Conservation (phyloP, 2,797 vertebrate species). For the Novumbra hubbsi region DNA sequence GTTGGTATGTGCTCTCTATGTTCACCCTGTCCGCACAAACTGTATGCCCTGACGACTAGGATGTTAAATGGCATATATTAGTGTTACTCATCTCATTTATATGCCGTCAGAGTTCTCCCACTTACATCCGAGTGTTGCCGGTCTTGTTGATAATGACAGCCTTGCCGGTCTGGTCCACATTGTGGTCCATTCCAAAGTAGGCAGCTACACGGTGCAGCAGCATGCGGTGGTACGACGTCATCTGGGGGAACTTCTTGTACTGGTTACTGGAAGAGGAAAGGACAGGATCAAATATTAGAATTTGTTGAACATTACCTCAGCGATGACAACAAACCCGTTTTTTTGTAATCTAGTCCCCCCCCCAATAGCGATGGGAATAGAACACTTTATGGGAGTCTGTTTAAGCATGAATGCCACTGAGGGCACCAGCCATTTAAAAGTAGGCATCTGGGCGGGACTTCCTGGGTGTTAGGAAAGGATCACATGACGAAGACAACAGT, state of each 20-base stretch:
- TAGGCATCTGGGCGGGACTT: too few relatives aligned
- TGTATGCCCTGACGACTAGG: too few relatives aligned
- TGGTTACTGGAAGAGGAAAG: slow-evolving; percentile 81
- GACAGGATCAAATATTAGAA: neutral
- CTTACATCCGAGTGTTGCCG: slow-evolving; percentile 95
- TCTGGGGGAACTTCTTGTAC: slow-evolving; percentile 99
- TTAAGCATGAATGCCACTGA: too few relatives aligned
- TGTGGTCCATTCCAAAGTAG: slow-evolving; percentile 99
- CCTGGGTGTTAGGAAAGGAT: too few relatives aligned
- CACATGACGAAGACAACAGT: too few relatives aligned
- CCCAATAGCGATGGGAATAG: too few relatives aligned
- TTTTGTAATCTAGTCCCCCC: neutral
- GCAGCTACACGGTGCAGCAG: slow-evolving; percentile 96
- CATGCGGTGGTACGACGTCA: slow-evolving; percentile 99
- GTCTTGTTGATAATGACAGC: slow-evolving; percentile 99
- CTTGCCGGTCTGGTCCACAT: slow-evolving; percentile 98
- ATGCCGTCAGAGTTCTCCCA: neutral
- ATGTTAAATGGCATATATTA: too few relatives aligned
- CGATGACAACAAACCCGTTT: neutral
- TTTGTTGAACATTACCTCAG: neutral
- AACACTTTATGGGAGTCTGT: too few relatives aligned
- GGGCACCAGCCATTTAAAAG: too few relatives aligned
- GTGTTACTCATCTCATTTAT: neutral
- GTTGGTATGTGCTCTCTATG: too few relatives aligned
- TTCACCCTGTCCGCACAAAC: too few relatives aligned